A percentile compares a stretch with the other conserved stretches of the same genome.
Evolutionary conservation across 2,113 vertebrate genomes (phyloP).

Genomic region (Ceyx melanurus): DNA sequence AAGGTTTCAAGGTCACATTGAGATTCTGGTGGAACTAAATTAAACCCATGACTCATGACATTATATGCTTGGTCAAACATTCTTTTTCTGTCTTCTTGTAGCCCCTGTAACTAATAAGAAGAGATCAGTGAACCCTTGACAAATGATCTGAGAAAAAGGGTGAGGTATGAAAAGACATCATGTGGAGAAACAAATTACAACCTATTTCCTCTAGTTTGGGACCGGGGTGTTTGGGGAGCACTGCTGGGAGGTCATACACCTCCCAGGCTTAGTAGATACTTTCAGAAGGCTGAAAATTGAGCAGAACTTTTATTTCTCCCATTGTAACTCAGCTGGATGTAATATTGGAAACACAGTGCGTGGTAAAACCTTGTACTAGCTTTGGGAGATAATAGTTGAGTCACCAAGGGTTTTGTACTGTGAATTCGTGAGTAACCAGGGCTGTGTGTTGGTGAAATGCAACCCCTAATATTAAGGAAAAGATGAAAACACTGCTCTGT

Average conservation of each 20-base stretch:
- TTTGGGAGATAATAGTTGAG: not conserved
- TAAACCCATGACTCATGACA: slow-evolving; percentile 55
- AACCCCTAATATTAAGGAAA: not conserved
- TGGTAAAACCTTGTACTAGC: not conserved
- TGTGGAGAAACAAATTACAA: slow-evolving; percentile 57
- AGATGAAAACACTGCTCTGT: not conserved
- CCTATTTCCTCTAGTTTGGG: slow-evolving; percentile 27
- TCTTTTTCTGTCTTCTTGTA: slow-evolving; percentile 37
- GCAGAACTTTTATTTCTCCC: not conserved
- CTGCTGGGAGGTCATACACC: slow-evolving; percentile 30
- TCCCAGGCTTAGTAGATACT: not conserved
- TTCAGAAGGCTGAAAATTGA: slow-evolving; percentile 21
- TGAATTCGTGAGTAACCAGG: not conserved
- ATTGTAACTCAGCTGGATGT: not conserved
- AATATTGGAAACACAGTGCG: not conserved
- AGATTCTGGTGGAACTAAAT: slow-evolving; percentile 45
- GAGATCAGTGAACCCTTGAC: slow-evolving; percentile 60
- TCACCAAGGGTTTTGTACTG: not conserved
- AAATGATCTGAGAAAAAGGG: slow-evolving; percentile 70
- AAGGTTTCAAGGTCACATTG: slow-evolving; percentile 52
- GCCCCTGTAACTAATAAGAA: slow-evolving; percentile 64
- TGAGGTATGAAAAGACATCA: slow-evolving; percentile 59
- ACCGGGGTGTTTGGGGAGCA: slow-evolving; percentile 23
- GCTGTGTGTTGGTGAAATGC: not conserved
- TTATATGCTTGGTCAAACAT: slow-evolving; percentile 62